These are phyloP conservation scores for Sphaerophoria taeniata DNA, from an alignment of 2,888 invertebrate species.

Conservation along the genomic window DNA sequence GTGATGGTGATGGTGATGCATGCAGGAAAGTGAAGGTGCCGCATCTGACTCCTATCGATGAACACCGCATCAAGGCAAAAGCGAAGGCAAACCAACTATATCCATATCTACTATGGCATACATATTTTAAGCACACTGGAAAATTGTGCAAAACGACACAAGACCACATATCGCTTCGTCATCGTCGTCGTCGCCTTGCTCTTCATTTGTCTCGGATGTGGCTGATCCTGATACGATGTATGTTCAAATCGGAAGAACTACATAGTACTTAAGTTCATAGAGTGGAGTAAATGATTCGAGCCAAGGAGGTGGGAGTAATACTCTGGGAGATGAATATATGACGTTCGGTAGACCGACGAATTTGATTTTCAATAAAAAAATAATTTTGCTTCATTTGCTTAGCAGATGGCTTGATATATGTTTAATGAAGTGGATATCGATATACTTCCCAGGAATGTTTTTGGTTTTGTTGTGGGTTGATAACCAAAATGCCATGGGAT, in stretches of 20 bases:
- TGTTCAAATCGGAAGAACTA: conserved; percentile 8
- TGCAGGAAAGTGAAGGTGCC: conserved; percentile 43
- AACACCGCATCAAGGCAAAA: too few relatives aligned
- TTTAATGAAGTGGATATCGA: conserved; percentile 69
- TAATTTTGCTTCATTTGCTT: conserved; percentile 64
- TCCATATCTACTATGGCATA: conserved; percentile 28
- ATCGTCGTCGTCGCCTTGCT: not conserved
- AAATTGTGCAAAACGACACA: conserved; percentile 50
- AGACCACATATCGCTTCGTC: conserved; percentile 37
- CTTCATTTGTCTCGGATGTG: conserved; percentile 14
- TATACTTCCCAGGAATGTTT: conserved; percentile 17
- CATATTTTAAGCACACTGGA: too few relatives aligned
- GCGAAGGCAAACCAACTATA: not conserved
- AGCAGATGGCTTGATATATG: conserved; percentile 72
- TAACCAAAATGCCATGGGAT: conserved; percentile 26
- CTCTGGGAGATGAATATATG: conserved; percentile 21
- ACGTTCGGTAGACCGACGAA: conserved; percentile 48
- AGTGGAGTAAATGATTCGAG: too few relatives aligned
- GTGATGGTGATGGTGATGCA: conserved; percentile 7
- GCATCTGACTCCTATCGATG: conserved; percentile 3
- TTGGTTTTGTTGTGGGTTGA: conserved; percentile 50
- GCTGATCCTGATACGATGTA: not conserved
- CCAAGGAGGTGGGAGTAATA: not conserved
- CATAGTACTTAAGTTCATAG: too few relatives aligned
- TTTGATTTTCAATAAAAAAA: conserved; percentile 66